Percentiles rank a stretch among this genome's conserved stretches.
phyloP scores from a whole-genome alignment of 2,888 invertebrate species.

The Cataglyphis albicans region DNA sequence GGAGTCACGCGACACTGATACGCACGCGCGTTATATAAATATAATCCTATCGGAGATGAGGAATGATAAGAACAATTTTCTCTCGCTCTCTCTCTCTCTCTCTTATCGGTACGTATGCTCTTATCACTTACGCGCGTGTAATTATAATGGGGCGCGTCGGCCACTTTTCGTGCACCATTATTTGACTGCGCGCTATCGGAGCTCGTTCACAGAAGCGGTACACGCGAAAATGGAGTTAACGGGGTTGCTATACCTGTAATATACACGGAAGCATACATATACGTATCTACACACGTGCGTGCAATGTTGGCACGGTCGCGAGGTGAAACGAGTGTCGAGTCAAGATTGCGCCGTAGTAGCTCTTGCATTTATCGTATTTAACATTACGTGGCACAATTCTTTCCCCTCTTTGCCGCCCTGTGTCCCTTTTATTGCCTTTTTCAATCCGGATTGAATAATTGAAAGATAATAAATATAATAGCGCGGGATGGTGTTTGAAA shows the following conservation, averaged over 20 bases:
- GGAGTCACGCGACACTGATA: constrained; percentile 6
- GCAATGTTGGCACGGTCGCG: constrained; percentile 28
- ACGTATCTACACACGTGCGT: background rate
- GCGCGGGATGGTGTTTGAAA: constrained; percentile 23
- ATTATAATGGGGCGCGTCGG: constrained; percentile 38
- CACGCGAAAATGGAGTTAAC: constrained; percentile 56
- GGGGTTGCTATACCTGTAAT: constrained; percentile 34
- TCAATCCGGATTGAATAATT: constrained; percentile 44
- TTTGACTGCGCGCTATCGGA: constrained; percentile 58
- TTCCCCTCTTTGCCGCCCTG: constrained; percentile 22
- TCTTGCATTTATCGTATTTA: constrained; percentile 49
- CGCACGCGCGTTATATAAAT: constrained; percentile 16
- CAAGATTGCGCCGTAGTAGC: constrained; percentile 28
- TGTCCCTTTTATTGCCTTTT: constrained; percentile 33
- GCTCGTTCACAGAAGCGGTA: constrained; percentile 32
- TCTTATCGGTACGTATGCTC: constrained; percentile 34
- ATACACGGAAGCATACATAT: background rate
- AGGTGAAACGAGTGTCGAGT: constrained; percentile 36
- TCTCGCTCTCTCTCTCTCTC: background rate
- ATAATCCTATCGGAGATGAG: constrained; percentile 20
- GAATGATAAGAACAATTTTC: constrained; percentile 21
- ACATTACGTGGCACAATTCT: constrained; percentile 36
- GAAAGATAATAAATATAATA: constrained; percentile 46
- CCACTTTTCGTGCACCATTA: constrained; percentile 51
- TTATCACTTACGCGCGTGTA: constrained; percentile 53